Base-by-base conservation (phyloP, 2,797 vertebrate species). In the Hirundo rustica region DNA sequence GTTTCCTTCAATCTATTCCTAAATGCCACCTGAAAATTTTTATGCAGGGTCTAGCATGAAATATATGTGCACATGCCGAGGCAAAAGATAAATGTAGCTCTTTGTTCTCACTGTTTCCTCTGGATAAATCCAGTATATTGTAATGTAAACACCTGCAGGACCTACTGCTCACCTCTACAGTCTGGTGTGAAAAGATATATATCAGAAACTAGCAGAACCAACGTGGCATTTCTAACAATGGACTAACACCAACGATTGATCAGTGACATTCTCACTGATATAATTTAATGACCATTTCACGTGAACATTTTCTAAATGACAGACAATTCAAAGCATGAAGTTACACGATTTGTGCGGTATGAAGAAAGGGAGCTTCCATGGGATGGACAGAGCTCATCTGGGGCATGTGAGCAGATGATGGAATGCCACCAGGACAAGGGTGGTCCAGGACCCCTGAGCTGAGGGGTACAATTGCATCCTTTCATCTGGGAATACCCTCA, bases 21-120 rank as follows among this genome's bases (percentile, higher is more conserved):
- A 19, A 51, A 90, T 89, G 48, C 60, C 61, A 67, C 89, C 82
- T 83, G 84, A 87, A 97, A 66, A 42, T 72, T 88, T 81, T 95
- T 75, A 53, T 47, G n/a, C 25, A 81, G 45, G 13, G 5, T 71
- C 38, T 86, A 58, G 30, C 34, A 54, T 86, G 70, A 92, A 89
- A 76, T 64, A 53, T 14, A 48, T 44, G 44, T 67, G 64, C 47
- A 45, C 36, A 38, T 55, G n/a, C 58, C 66, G 73, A 78, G 29
- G 58, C 48, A 40, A 66, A 90, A 88, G 73, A 67, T 65, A 58
- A 71, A 89, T 71, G 53, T 38, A 32, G 10, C 40, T 80, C 67
- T 83, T 76, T 57, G 19, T 93, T 92, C 76, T 86, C 18, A 4
- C 13, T 84, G 51, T 32, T 58, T 36, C 32, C 32, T 77, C 57